These are phyloP conservation scores for Anthoscopus minutus DNA, from an alignment of 2,113 vertebrate species.

Conservation along the genomic window DNA sequence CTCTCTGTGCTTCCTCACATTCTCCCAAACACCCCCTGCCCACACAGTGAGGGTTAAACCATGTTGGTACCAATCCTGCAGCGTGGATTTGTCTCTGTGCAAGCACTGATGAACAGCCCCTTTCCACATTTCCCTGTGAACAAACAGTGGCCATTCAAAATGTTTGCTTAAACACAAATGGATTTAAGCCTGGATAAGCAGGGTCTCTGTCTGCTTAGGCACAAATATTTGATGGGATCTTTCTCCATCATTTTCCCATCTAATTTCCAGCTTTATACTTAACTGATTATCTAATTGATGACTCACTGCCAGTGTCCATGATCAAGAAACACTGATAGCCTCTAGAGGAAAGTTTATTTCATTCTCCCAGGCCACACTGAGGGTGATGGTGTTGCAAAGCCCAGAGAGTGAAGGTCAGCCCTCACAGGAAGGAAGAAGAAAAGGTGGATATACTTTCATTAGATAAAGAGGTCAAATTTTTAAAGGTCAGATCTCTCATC, in stretches of 20 bases:
- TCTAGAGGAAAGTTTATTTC: neutral
- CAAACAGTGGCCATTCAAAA: neutral
- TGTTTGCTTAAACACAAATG: neutral
- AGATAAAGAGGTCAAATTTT: neutral
- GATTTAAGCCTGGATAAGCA: neutral
- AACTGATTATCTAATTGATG: neutral
- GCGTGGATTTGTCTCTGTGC: rapidly evolving
- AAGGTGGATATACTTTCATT: neutral
- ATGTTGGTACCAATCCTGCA: neutral
- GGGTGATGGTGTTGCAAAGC: neutral
- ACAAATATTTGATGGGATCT: neutral
- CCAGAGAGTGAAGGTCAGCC: neutral
- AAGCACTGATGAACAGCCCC: neutral
- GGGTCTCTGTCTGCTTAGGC: neutral
- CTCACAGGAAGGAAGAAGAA: neutral
- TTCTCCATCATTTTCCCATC: neutral
- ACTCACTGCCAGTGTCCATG: neutral
- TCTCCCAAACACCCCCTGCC: neutral
- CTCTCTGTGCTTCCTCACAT: neutral
- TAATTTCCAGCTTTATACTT: neutral
- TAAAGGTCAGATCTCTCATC: neutral
- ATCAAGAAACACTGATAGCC: neutral
- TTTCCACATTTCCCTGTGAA: neutral
- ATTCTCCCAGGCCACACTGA: neutral
- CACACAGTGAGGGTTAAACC: rapidly evolving